Percentiles rank a stretch among this genome's conserved stretches.
These are phyloP conservation scores for Pithys albifrons DNA, from an alignment of 2,113 vertebrate species.

Conservation along the genomic window DNA sequence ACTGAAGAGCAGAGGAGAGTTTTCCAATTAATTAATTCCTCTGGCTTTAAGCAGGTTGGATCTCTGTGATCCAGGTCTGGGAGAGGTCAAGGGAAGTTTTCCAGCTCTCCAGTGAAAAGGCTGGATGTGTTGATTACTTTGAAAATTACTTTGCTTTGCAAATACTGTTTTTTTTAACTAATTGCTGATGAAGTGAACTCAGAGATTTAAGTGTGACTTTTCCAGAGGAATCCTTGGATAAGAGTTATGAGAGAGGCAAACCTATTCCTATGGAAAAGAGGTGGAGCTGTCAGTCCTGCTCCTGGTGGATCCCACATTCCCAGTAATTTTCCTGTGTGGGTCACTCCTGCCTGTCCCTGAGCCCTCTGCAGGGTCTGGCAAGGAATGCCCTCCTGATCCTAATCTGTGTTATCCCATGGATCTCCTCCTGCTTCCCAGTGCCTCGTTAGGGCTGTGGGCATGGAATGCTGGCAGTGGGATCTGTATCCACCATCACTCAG, in stretches of 20 bases:
- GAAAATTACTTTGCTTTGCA: neutral
- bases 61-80: neutral
- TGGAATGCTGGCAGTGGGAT: neutral
- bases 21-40: neutral
- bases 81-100: neutral
- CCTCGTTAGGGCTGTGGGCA: neutral
- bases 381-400: neutral
- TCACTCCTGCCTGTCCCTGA: neutral
- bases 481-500: neutral
- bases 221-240: neutral
- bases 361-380: neutral
- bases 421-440: neutral
- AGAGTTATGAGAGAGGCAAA: neutral
- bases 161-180: neutral
- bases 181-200: neutral
- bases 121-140: neutral
- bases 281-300: neutral
- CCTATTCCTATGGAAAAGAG: rapidly evolving
- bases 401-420: neutral
- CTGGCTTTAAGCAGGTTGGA: neutral
- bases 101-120: neutral
- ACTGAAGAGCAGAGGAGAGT: neutral
- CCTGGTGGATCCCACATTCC: rapidly evolving
- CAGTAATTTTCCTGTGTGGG: neutral
- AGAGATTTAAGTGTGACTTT: rapidly evolving